These are phyloP conservation scores for Macrostomum cliftonense DNA, from an alignment of 2,888 invertebrate genomes.

Conservation along the genomic window DNA sequence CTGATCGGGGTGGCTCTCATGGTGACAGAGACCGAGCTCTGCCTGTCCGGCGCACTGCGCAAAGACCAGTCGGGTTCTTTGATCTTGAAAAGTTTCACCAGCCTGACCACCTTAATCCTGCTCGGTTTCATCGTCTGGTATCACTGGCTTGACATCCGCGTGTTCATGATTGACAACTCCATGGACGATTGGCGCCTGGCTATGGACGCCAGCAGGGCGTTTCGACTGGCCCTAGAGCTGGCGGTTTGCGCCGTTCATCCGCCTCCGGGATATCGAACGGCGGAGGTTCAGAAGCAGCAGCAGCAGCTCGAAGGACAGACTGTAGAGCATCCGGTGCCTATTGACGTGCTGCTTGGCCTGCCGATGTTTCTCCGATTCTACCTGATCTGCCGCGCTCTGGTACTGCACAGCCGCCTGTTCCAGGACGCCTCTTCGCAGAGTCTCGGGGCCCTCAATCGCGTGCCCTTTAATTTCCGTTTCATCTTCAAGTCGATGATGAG, in stretches of 20 bases:
- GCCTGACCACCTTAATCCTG: conserved; percentile 26
- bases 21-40: conserved; percentile 29
- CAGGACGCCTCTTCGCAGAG: conserved; percentile 35
- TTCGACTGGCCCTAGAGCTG: conserved; percentile 55
- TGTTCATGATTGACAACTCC: conserved; percentile 31
- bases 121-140: conserved; percentile 28
- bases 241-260: conserved; percentile 26
- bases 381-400: conserved; percentile 27
- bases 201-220: conserved; percentile 19
- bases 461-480: conserved; percentile 70
- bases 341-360: conserved; percentile 29
- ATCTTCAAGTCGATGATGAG: conserved; percentile 36
- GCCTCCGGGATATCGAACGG: too few relatives aligned
- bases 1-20: conserved; percentile 27
- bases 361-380: conserved; percentile 32
- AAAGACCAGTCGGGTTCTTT: conserved; percentile 17
- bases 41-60: conserved; percentile 17
- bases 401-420: conserved; percentile 31
- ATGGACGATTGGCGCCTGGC: conserved; percentile 32
- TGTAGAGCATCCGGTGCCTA: conserved; percentile 16
- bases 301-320: too few relatives aligned
- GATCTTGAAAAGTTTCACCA: conserved; percentile 24
- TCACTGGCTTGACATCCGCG: conserved; percentile 25
- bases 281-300: too few relatives aligned
- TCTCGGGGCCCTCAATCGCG: conserved; percentile 59